Percentiles rank a stretch among this genome's conserved stretches.
Conservation (phyloP, 64 coral and sea anemone genomes). For the Cladopsammia gracilis region DNA sequence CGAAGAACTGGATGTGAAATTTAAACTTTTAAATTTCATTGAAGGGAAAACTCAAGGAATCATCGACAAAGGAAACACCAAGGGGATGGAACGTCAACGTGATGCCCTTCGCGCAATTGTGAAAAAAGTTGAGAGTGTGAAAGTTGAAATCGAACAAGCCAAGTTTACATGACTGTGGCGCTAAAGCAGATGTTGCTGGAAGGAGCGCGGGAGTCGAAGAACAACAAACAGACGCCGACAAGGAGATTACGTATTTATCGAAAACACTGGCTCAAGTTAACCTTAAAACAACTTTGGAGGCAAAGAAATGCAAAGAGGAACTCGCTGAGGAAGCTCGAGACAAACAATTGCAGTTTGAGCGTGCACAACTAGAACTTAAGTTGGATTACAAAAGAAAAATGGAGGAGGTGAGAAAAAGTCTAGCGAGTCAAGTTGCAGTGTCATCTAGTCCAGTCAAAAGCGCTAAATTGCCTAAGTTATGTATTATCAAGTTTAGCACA, state of each 20-base stretch:
- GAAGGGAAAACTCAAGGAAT: conserved; percentile 9
- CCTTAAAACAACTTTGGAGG: conserved; percentile 10
- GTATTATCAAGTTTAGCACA: conserved; percentile 15
- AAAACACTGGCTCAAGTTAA: neutral
- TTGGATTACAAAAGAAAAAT: conserved; percentile 24
- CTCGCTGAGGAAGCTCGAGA: conserved; percentile 29
- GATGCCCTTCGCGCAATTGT: conserved; percentile 30
- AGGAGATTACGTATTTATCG: conserved; percentile 45
- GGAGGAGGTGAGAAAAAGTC: conserved; percentile 21
- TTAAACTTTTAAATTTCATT: conserved; percentile 2
- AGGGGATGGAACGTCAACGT: conserved; percentile 15
- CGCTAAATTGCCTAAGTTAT: conserved; percentile 24
- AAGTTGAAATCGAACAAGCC: conserved; percentile 22
- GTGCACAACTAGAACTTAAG: conserved; percentile 31
- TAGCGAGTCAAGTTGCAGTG: neutral
- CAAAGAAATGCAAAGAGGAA: conserved; percentile 36
- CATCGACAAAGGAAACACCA: conserved; percentile 27
- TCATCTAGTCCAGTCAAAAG: neutral
- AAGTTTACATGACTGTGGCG: conserved; percentile 33
- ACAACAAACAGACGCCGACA: conserved; percentile 14
- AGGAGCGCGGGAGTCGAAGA: conserved; percentile 47
- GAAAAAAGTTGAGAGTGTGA: conserved; percentile 22
- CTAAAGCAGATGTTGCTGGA: neutral
- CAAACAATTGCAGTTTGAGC: conserved; percentile 47
- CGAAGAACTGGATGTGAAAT: conserved; percentile 10